phyloP scores from a whole-genome alignment of 2,113 vertebrate species.

The Meriones unguiculatus region DNA sequence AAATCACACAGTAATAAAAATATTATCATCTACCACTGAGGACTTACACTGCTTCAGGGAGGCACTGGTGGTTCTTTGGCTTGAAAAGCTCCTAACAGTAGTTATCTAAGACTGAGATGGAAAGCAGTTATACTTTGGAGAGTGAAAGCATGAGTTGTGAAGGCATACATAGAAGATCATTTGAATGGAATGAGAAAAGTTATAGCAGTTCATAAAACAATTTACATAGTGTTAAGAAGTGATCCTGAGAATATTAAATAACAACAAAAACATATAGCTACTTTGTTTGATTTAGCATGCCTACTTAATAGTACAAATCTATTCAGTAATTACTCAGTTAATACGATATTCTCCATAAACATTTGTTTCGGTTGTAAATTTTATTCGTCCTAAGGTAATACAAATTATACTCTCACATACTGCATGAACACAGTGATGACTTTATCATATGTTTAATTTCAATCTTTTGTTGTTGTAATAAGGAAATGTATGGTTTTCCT shows the following conservation, averaged over 20 bases:
- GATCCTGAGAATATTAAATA: not conserved
- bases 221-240: not conserved
- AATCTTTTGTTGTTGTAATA: constrained; percentile 5
- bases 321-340: constrained; percentile 45
- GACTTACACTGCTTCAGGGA: not conserved
- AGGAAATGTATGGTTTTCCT: not conserved
- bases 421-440: not conserved
- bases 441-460: not conserved
- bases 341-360: not conserved
- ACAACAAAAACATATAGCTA: not conserved
- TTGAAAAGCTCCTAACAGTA: constrained; percentile 12
- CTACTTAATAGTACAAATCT: not conserved
- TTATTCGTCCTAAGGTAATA: not conserved
- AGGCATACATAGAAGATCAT: too few relatives aligned
- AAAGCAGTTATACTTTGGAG: not conserved
- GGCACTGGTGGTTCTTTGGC: not conserved
- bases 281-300: not conserved
- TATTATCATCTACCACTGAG: not conserved
- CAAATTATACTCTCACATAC: not conserved
- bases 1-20: constrained; percentile 42
- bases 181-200: not conserved
- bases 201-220: not conserved
- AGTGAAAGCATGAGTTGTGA: not conserved
- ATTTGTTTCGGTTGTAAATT: not conserved
- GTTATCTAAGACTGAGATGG: not conserved